Conservation (phyloP, 2,797 vertebrate genomes). For the Gymnodraco acuticeps region DNA sequence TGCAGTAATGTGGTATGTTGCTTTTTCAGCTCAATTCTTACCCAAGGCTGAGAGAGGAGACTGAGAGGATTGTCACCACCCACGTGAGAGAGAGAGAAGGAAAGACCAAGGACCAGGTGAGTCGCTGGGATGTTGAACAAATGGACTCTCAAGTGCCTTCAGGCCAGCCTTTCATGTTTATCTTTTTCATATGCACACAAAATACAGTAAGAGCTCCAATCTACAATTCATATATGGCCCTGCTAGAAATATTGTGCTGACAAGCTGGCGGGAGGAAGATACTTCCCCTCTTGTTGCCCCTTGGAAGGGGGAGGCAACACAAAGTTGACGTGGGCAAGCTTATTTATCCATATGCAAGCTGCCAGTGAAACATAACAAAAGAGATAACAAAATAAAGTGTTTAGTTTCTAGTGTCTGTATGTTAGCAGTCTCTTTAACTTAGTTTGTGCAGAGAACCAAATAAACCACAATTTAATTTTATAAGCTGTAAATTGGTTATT, state of each 20-base stretch:
- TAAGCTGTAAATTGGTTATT: neutral
- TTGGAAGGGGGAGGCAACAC: too few species aligned
- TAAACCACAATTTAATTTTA: neutral
- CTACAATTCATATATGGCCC: neutral
- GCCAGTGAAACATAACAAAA: too few species aligned
- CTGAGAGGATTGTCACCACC: constrained; percentile 95
- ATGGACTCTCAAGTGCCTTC: neutral
- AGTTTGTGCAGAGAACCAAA: neutral
- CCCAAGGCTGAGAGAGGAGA: constrained; percentile 95
- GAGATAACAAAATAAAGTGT: too few species aligned
- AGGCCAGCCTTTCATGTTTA: neutral
- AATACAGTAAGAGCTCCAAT: neutral
- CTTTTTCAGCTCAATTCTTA: constrained; percentile 91
- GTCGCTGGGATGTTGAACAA: constrained; percentile 26
- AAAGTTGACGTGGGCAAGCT: too few species aligned
- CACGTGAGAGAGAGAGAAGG: constrained; percentile 94
- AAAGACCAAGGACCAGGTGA: constrained; percentile 96
- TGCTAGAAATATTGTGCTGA: too few species aligned
- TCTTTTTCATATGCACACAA: neutral
- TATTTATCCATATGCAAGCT: neutral
- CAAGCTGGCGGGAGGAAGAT: too few species aligned
- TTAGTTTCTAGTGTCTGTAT: neutral
- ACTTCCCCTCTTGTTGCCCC: too few species aligned
- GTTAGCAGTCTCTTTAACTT: neutral
- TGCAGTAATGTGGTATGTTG: constrained; percentile 67